Conservation (phyloP, 2,113 vertebrate species). For the Coturnix japonica region DNA sequence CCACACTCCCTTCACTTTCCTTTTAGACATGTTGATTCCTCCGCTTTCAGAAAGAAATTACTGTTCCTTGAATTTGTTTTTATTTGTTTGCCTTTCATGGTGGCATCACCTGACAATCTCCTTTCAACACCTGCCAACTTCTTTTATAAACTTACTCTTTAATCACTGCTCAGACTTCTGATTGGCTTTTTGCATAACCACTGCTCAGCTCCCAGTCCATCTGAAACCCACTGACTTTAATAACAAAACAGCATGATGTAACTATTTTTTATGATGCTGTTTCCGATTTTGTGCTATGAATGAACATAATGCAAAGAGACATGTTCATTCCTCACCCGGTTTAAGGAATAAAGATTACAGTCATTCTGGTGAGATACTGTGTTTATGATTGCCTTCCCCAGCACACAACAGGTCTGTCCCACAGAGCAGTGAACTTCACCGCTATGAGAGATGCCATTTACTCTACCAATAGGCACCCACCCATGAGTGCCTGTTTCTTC, state of each 20-base stretch:
- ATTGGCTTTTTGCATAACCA: neutral
- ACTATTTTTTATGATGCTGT: neutral
- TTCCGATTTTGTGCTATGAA: neutral
- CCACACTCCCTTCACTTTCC: neutral
- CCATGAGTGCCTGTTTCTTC: neutral
- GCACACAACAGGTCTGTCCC: neutral
- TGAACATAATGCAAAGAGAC: neutral
- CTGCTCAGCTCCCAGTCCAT: neutral
- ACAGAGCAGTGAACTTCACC: neutral
- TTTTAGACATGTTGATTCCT: slow-evolving; percentile 6
- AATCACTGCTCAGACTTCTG: neutral
- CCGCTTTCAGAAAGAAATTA: slow-evolving; percentile 15
- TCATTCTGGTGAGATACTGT: neutral
- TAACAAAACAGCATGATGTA: neutral
- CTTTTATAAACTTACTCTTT: slow-evolving; percentile 2
- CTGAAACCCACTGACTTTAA: neutral
- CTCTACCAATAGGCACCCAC: neutral
- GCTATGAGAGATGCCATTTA: neutral
- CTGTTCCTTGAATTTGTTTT: slow-evolving; percentile 23
- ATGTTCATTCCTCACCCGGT: neutral
- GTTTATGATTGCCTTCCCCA: neutral
- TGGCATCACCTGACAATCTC: slow-evolving; percentile 23
- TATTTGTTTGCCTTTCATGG: neutral
- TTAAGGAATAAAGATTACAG: neutral
- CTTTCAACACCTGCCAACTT: slow-evolving; percentile 11